Evolutionary conservation across 1,140 invertebrate genomes (phyloP).

Genomic region (Rhopalosiphum maidis): DNA sequence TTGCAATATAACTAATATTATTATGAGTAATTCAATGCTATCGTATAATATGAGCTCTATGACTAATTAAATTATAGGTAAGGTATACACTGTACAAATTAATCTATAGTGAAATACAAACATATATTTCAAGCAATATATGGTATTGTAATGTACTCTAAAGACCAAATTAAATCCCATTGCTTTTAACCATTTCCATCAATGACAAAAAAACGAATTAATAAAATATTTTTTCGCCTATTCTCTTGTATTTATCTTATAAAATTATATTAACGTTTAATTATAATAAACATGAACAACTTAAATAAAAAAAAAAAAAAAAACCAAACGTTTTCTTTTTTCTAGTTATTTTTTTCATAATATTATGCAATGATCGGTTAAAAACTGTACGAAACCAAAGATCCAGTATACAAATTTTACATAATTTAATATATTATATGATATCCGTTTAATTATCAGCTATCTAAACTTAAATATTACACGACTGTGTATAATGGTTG

Average conservation of each 20-base stretch:
- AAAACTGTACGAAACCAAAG: neutral
- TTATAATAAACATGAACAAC: neutral
- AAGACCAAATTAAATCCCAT: too few species aligned
- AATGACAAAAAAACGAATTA: neutral
- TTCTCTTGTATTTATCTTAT: neutral
- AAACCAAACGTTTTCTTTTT: neutral
- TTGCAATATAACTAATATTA: neutral
- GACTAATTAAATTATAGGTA: neutral
- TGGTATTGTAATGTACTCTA: neutral
- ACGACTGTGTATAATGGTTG: neutral
- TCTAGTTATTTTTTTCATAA: too few species aligned
- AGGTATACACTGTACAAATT: neutral
- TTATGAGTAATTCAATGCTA: neutral
- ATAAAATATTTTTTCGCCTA: neutral
- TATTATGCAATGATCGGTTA: neutral
- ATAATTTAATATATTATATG: neutral
- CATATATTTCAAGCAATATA: neutral
- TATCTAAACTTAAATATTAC: too few species aligned
- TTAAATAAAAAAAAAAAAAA: neutral
- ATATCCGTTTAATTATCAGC: neutral
- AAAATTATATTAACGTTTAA: neutral
- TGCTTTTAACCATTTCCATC: neutral
- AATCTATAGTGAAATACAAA: neutral
- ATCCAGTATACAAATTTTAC: neutral
- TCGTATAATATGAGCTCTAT: too few species aligned